A percentile compares a stretch with the other conserved stretches of the same genome.
Evolutionary conservation across 2,888 invertebrate genomes (phyloP).

Genomic region (Trichacis sp.): DNA sequence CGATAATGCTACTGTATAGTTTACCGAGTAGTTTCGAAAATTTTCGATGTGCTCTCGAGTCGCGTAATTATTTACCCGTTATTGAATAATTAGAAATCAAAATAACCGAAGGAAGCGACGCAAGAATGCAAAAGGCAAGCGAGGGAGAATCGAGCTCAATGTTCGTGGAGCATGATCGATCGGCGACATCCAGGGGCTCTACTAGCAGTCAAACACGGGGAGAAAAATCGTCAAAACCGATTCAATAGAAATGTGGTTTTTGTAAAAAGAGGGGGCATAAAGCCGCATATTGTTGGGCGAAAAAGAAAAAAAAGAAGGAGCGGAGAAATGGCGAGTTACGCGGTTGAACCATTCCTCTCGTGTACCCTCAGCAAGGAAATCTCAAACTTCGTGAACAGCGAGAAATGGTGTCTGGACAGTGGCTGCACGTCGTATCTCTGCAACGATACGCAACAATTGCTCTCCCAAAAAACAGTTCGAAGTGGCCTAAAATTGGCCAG

Average conservation of each 20-base stretch:
- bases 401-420: constrained; percentile 26
- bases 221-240: not conserved
- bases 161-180: not conserved
- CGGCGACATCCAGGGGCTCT: too few species aligned
- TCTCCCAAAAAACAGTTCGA: too few species aligned
- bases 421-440: constrained; percentile 32
- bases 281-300: not conserved
- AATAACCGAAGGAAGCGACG: constrained; percentile 4
- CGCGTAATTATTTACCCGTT: constrained; percentile 26
- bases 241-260: not conserved
- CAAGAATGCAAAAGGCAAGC: not conserved
- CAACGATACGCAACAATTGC: too few species aligned
- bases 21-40: constrained; percentile 14
- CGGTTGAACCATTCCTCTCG: not conserved
- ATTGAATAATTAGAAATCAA: constrained; percentile 20
- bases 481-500: too few species aligned
- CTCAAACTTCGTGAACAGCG: not conserved
- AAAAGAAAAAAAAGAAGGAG: not conserved
- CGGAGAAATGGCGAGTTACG: not conserved
- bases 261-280: not conserved
- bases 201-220: not conserved
- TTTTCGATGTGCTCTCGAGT: constrained; percentile 33
- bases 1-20: constrained; percentile 15
- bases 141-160: not conserved
- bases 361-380: not conserved